These are phyloP conservation scores for Camponotus floridanus DNA, from an alignment of 1,140 invertebrate species.

Conservation along the genomic window DNA sequence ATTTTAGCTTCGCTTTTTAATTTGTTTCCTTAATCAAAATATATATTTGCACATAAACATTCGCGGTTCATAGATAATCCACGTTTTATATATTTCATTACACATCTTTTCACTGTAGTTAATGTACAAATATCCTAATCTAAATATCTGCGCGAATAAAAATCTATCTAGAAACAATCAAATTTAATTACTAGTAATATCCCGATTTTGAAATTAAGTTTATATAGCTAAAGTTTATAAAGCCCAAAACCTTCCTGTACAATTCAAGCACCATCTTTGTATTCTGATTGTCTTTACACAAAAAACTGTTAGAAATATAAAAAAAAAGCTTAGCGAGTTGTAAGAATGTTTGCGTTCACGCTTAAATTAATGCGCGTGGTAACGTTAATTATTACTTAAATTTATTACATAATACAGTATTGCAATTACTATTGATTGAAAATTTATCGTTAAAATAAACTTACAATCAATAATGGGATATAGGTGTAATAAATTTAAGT, in stretches of 20 bases:
- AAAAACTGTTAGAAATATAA: background rate
- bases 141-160: conserved; percentile 33
- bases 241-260: background rate
- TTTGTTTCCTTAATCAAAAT: background rate
- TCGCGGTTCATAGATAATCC: background rate
- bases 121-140: conserved; percentile 31
- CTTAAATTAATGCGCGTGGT: background rate
- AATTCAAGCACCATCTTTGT: background rate
- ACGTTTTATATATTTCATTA: background rate
- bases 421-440: background rate
- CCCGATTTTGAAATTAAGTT: background rate
- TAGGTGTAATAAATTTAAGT: conserved; percentile 40
- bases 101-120: background rate
- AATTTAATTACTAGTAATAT: background rate
- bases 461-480: conserved; percentile 5
- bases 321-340: background rate
- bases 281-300: conserved; percentile 33
- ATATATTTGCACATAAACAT: conserved; percentile 24
- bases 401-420: conserved; percentile 14
- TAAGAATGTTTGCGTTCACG: background rate
- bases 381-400: conserved; percentile 12
- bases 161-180: background rate
- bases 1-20: background rate
- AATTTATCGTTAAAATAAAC: conserved; percentile 8
- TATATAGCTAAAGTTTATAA: background rate